Evolutionary conservation across 2,888 invertebrate genomes (phyloP).

Genomic region (Salticus scenicus): DNA sequence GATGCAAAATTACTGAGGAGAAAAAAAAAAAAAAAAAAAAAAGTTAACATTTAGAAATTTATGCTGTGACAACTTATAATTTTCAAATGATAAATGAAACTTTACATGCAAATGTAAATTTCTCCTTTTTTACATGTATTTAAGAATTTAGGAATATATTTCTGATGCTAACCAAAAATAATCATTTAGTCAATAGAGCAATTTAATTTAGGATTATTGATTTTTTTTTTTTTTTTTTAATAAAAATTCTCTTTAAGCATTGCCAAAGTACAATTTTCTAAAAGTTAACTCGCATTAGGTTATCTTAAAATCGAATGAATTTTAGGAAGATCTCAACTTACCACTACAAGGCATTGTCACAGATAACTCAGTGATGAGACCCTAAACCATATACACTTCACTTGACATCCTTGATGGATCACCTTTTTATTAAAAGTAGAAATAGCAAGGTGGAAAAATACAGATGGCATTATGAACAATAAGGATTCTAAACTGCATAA

Average conservation of each 20-base stretch:
- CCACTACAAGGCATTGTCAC: neutral
- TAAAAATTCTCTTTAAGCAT: neutral
- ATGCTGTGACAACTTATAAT: neutral
- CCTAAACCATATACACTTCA: conserved; percentile 17
- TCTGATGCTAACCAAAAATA: no score
- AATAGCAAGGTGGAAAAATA: conserved; percentile 34
- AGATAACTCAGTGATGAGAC: conserved; percentile 12
- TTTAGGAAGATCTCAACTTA: conserved; percentile 12
- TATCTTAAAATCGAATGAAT: conserved; percentile 11
- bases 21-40: neutral
- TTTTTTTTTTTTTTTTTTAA: no score
- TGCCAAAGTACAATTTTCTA: neutral
- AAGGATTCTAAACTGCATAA: conserved; percentile 18
- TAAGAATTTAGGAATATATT: no score
- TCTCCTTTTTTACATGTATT: no score
- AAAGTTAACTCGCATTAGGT: neutral
- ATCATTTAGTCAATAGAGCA: conserved; percentile 6
- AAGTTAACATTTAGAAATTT: conserved; percentile 5
- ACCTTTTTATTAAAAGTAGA: conserved; percentile 27
- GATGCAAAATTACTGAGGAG: no score
- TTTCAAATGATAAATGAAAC: no score
- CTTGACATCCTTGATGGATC: conserved; percentile 15
- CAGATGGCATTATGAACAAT: conserved; percentile 28
- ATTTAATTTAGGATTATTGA: neutral
- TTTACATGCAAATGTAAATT: no score